Evolutionary conservation across 2,888 invertebrate species (phyloP).

Genomic region (Hyposoter dolosus): DNA sequence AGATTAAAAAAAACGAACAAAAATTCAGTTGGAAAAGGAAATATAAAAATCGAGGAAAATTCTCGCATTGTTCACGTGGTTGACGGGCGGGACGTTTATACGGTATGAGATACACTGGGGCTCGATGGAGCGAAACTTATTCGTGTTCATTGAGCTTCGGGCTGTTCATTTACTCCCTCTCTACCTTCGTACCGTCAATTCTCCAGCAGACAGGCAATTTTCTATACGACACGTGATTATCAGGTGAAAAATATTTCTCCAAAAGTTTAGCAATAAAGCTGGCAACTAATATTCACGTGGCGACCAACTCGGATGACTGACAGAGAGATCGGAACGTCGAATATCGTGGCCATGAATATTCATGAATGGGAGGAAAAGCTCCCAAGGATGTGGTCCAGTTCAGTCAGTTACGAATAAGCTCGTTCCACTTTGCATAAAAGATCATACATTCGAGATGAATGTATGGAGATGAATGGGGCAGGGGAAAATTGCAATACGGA

Average conservation of each 20-base stretch:
- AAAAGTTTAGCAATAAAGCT: slow-evolving; percentile 17
- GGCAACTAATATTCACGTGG: slow-evolving; percentile 27
- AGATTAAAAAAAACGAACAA: slow-evolving; percentile 22
- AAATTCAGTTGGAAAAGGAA: slow-evolving; percentile 14
- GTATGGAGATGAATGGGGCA: neutral
- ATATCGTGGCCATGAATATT: slow-evolving; percentile 60
- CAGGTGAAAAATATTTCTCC: neutral
- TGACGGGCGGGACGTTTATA: slow-evolving; percentile 47
- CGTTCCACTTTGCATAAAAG: slow-evolving; percentile 62
- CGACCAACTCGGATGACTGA: neutral
- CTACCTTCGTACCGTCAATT: neutral
- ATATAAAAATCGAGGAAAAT: slow-evolving; percentile 29
- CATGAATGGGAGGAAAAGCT: slow-evolving; percentile 47
- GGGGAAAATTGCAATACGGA: slow-evolving; percentile 47
- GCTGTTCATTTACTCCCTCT: slow-evolving; percentile 11
- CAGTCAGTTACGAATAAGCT: slow-evolving; percentile 44
- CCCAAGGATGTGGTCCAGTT: slow-evolving; percentile 26
- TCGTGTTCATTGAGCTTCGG: slow-evolving; percentile 19
- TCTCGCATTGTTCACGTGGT: slow-evolving; percentile 54
- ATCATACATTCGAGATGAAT: slow-evolving; percentile 54
- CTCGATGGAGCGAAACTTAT: slow-evolving; percentile 35
- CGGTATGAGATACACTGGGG: slow-evolving; percentile 29
- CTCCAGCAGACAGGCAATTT: slow-evolving; percentile 12
- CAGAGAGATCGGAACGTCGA: slow-evolving; percentile 21
- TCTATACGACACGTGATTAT: neutral